A percentile compares a stretch with the other conserved stretches of the same genome.
Evolutionary conservation across 2,797 vertebrate genomes (phyloP).

Genomic region (Anas acuta): DNA sequence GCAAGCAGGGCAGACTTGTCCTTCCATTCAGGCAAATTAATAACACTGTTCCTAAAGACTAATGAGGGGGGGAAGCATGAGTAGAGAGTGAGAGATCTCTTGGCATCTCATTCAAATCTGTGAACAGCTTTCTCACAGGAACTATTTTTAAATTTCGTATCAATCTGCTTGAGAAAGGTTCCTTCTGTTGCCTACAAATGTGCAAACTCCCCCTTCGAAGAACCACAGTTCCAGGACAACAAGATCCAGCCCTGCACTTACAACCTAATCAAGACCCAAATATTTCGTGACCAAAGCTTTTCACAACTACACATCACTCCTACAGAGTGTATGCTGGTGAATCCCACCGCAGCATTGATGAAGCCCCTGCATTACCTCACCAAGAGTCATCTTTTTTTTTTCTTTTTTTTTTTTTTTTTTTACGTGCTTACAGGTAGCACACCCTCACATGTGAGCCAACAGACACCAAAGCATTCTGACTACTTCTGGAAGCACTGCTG

Average conservation of each 20-base stretch:
- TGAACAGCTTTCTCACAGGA: conserved; percentile 35
- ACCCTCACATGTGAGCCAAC: neutral
- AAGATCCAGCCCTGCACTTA: neutral
- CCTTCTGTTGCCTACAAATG: conserved; percentile 54
- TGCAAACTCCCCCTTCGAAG: neutral
- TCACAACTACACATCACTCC: fast-evolving
- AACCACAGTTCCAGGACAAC: neutral
- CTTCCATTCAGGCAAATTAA: conserved; percentile 11
- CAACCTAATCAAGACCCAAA: neutral
- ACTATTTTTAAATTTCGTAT: conserved; percentile 58
- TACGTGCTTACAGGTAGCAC: neutral
- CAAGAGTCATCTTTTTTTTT: neutral
- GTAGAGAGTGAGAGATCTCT: neutral
- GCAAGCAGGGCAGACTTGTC: neutral
- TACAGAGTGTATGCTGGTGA: neutral
- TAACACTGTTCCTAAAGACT: neutral
- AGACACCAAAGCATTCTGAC: neutral
- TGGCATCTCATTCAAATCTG: conserved; percentile 18
- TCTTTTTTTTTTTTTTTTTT: neutral
- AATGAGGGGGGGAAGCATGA: neutral
- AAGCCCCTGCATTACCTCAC: neutral
- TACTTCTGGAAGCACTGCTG: neutral
- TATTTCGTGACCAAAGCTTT: neutral
- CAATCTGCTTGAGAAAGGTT: conserved; percentile 58
- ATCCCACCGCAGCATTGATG: fast-evolving